These are phyloP conservation scores for Glossosoma conforme DNA, from an alignment of 1,140 invertebrate genomes.

Conservation along the genomic window DNA sequence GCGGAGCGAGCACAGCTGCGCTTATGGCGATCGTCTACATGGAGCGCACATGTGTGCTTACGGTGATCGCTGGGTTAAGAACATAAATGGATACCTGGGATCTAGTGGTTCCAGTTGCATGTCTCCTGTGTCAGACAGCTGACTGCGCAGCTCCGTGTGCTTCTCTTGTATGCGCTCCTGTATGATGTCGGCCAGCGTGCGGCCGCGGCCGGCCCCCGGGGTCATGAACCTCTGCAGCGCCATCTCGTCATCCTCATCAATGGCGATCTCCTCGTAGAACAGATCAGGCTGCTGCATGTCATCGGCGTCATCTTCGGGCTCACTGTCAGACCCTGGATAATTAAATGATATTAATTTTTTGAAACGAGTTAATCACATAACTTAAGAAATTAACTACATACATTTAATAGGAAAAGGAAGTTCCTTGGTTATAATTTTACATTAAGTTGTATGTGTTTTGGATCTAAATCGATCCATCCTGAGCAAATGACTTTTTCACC, in stretches of 20 bases:
- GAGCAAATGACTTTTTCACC: too few relatives aligned
- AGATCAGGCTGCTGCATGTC: slow-evolving; percentile 54
- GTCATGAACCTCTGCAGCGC: slow-evolving; percentile 79
- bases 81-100: too few relatives aligned
- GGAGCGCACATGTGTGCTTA: too few relatives aligned
- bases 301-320: slow-evolving; percentile 51
- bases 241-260: slow-evolving; percentile 83
- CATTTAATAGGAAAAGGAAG: too few relatives aligned
- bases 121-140: slow-evolving; percentile 74
- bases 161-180: slow-evolving; percentile 91
- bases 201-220: slow-evolving; percentile 48
- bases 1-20: too few relatives aligned
- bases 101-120: slow-evolving; percentile 75
- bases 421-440: too few relatives aligned
- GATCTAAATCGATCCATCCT: too few relatives aligned
- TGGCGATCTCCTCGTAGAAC: slow-evolving; percentile 65
- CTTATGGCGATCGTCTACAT: too few relatives aligned
- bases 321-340: slow-evolving; percentile 32
- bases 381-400: too few relatives aligned
- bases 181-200: slow-evolving; percentile 85
- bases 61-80: too few relatives aligned
- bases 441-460: too few relatives aligned
- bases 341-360: neutral
- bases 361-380: neutral
- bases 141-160: slow-evolving; percentile 81